Evolutionary conservation across 2,797 vertebrate species (phyloP).

Genomic region (Hylomyscus alleni): DNA sequence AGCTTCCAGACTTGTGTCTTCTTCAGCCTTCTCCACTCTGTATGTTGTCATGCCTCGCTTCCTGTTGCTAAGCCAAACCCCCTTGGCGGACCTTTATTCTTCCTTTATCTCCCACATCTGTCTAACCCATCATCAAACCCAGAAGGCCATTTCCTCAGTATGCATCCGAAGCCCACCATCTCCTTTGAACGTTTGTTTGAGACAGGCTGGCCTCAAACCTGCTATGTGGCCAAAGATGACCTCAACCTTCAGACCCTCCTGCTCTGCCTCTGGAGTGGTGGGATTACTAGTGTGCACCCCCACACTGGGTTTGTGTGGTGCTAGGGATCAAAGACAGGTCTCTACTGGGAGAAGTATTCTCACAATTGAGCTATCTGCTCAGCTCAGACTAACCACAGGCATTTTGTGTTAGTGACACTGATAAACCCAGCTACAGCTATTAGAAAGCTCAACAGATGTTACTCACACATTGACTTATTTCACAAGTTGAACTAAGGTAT

Average conservation of each 20-base stretch:
- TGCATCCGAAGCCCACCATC: neutral
- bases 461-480: neutral
- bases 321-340: too few relatives aligned
- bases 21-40: conserved; percentile 43
- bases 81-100: conserved; percentile 29
- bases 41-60: conserved; percentile 66
- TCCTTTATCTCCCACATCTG: neutral
- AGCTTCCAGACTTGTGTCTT: conserved; percentile 39
- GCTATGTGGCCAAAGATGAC: neutral
- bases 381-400: neutral
- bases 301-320: neutral
- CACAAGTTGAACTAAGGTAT: neutral
- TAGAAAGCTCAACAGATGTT: conserved; percentile 13
- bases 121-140: neutral
- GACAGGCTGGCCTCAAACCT: neutral
- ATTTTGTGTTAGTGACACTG: conserved; percentile 40
- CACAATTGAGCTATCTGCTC: neutral
- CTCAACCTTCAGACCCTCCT: neutral
- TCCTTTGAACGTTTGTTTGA: conserved; percentile 10
- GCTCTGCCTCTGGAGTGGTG: neutral
- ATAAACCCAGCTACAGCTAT: conserved; percentile 33
- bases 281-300: neutral
- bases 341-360: neutral
- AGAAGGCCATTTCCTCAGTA: neutral
- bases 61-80: conserved; percentile 41